Evolutionary conservation across 1,140 invertebrate species (phyloP).

Genomic region (Yoshiicerus persimilis): DNA sequence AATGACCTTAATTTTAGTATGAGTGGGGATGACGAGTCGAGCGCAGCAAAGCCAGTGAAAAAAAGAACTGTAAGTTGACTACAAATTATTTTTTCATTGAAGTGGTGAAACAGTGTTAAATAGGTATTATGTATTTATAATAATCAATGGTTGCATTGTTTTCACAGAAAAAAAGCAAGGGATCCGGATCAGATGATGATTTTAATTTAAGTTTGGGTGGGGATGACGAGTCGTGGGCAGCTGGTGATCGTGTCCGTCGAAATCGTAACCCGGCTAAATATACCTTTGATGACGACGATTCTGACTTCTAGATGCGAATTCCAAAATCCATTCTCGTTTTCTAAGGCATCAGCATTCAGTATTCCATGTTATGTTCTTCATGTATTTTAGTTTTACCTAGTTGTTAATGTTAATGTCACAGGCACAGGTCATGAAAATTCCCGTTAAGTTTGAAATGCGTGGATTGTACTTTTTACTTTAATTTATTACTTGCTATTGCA

Average conservation of each 20-base stretch:
- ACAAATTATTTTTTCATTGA: too few species aligned
- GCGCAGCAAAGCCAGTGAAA: too few species aligned
- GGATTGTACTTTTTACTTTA: background rate
- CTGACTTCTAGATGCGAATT: background rate
- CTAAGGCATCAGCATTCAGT: background rate
- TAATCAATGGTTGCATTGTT: background rate
- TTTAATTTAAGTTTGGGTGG: constrained; percentile 26
- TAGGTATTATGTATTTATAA: too few species aligned
- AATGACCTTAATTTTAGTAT: too few species aligned
- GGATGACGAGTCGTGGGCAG: constrained; percentile 34
- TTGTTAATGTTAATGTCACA: too few species aligned
- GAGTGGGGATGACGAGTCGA: too few species aligned
- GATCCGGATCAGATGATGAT: constrained; percentile 23
- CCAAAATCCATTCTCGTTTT: background rate
- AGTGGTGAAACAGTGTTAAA: too few species aligned
- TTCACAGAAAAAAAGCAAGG: background rate
- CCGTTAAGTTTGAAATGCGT: too few species aligned
- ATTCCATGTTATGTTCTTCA: background rate
- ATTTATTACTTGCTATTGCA: background rate
- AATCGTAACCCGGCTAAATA: constrained; percentile 7
- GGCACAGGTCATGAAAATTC: background rate
- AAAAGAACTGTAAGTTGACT: too few species aligned
- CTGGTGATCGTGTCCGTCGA: constrained; percentile 35
- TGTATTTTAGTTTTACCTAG: background rate
- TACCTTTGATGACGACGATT: background rate